Conservation (phyloP, 1,140 invertebrate species). For the Lepidotrigona ventralis region DNA sequence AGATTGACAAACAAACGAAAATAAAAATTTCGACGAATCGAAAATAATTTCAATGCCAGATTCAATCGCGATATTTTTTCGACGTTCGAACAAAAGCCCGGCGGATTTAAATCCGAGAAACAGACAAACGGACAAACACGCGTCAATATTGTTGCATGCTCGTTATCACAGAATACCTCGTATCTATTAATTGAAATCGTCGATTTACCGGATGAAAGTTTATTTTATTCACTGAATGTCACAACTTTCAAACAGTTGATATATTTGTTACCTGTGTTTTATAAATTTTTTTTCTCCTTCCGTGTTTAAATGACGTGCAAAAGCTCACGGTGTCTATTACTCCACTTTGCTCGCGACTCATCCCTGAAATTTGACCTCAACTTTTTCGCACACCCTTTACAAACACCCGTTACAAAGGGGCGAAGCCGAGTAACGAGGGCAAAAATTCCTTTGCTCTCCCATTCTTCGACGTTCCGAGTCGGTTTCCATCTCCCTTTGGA, state of each 20-base stretch:
- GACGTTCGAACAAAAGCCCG: background rate
- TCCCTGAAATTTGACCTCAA: background rate
- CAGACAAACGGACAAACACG: background rate
- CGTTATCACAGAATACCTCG: background rate
- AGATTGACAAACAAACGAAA: too few species aligned
- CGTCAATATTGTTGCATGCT: background rate
- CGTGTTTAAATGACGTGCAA: too few species aligned
- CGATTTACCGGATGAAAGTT: too few species aligned
- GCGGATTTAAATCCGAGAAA: background rate
- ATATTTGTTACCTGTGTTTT: too few species aligned
- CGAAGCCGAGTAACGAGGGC: constrained; percentile 16
- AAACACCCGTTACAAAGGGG: background rate
- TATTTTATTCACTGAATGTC: too few species aligned
- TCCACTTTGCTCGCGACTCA: background rate
- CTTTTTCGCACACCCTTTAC: background rate
- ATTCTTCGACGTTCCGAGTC: background rate
- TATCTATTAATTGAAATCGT: background rate
- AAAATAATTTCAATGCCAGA: too few species aligned
- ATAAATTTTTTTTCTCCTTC: too few species aligned
- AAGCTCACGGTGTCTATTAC: too few species aligned
- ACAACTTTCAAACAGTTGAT: too few species aligned
- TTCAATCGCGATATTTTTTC: background rate
- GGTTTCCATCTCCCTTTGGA: too few species aligned
- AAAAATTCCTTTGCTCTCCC: background rate
- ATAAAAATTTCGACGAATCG: too few species aligned